Conservation (phyloP, 1,140 invertebrate genomes). For the Physella acuta region DNA sequence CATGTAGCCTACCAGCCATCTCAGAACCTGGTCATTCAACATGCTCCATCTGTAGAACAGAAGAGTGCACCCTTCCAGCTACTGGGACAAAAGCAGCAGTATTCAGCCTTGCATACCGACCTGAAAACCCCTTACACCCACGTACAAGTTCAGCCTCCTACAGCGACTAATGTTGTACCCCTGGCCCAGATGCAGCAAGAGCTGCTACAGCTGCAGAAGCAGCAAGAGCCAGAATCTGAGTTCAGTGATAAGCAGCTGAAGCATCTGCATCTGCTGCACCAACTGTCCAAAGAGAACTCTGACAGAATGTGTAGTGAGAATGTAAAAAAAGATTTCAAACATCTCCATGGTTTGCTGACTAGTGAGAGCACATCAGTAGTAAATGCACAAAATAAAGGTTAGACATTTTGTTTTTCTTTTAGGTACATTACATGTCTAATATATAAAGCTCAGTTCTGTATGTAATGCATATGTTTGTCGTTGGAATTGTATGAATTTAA, state of each 20-base stretch:
- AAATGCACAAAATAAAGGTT: no score
- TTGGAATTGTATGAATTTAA: no score
- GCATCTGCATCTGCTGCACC: neutral
- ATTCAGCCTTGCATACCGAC: no score
- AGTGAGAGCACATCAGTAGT: neutral
- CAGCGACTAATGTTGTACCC: neutral
- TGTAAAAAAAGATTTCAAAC: slow-evolving; percentile 23
- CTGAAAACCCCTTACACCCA: no score
- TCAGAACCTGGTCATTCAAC: slow-evolving; percentile 12
- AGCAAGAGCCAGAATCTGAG: slow-evolving; percentile 2
- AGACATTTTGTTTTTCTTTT: no score
- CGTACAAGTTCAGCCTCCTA: no score
- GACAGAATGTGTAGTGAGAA: slow-evolving; percentile 20
- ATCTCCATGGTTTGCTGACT: slow-evolving; percentile 18
- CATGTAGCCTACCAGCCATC: neutral
- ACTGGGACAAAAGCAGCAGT: no score
- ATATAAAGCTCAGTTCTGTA: no score
- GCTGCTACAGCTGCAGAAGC: slow-evolving; percentile 9
- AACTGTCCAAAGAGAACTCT: neutral
- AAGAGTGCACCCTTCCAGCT: no score
- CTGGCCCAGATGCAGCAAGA: slow-evolving; percentile 11
- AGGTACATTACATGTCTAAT: no score
- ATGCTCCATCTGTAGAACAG: neutral
- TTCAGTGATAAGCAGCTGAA: neutral
- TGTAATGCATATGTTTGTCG: no score